A percentile compares a stretch with the other conserved stretches of the same genome.
Evolutionary conservation across 2,888 invertebrate species (phyloP).

Genomic region (Stenchaetothrips biformis): DNA sequence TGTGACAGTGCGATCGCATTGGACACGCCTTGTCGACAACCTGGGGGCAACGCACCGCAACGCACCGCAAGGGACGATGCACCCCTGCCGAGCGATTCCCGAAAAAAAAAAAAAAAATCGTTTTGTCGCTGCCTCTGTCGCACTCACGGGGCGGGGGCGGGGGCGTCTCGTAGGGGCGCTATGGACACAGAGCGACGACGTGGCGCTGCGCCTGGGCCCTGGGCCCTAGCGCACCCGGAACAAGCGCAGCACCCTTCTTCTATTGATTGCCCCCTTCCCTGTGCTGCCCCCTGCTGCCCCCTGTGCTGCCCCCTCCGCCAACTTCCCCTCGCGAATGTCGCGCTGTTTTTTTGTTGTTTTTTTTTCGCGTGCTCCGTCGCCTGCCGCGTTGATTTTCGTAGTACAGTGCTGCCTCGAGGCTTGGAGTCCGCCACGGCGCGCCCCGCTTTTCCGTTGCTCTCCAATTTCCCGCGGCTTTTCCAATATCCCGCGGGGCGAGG

Average conservation of each 20-base stretch:
- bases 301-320: background rate
- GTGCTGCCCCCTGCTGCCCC: too few species aligned
- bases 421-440: background rate
- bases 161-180: too few species aligned
- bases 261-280: constrained; percentile 35
- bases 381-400: background rate
- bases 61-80: too few species aligned
- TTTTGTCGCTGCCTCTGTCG: too few species aligned
- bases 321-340: background rate
- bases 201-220: too few species aligned
- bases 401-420: background rate
- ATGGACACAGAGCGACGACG: too few species aligned
- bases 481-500: too few species aligned
- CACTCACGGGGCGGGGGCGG: too few species aligned
- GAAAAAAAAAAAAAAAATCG: too few species aligned
- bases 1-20: constrained; percentile 10
- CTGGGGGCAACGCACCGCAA: too few species aligned
- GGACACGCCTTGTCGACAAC: background rate
- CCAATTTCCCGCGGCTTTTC: too few species aligned
- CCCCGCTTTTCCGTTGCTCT: background rate
- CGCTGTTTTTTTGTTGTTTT: constrained; percentile 4
- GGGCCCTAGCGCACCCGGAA: constrained; percentile 42
- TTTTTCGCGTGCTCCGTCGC: background rate
- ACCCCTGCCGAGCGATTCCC: too few species aligned
- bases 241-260: constrained; percentile 41